Evolutionary conservation across 2,113 vertebrate genomes (phyloP).

Genomic region (Petrocephalus microphthalmus): DNA sequence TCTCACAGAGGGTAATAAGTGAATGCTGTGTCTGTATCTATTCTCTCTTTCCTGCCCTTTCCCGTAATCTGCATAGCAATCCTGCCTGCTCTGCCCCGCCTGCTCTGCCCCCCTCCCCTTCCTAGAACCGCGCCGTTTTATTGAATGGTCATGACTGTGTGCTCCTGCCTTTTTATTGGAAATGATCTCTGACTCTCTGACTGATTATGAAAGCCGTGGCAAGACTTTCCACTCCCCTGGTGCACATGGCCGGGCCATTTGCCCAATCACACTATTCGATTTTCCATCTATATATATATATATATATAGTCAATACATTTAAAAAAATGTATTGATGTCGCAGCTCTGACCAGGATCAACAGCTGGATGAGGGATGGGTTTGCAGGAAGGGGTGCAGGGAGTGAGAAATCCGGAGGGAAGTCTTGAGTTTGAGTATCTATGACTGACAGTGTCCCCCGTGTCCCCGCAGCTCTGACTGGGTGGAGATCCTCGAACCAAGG

Average conservation of each 20-base stretch:
- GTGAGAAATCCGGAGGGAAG: not conserved
- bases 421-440: too few species aligned
- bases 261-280: not conserved
- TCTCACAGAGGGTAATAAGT: too few species aligned
- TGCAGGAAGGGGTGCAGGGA: not conserved
- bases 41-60: not conserved
- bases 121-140: not conserved
- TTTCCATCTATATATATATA: not conserved
- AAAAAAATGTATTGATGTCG: too few species aligned
- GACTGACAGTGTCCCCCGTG: slow-evolving; percentile 9
- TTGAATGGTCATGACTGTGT: not conserved
- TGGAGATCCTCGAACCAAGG: slow-evolving; percentile 71
- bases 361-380: not conserved
- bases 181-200: not conserved
- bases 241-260: not conserved
- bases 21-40: too few species aligned
- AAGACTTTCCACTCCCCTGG: not conserved
- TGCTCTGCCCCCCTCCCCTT: not conserved
- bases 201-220: not conserved
- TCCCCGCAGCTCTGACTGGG: slow-evolving; percentile 64
- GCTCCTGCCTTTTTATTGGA: not conserved
- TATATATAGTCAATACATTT: too few species aligned
- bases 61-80: not conserved
- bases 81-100: not conserved
- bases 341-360: not conserved